Conservation (phyloP, 1,140 invertebrate species). For the Leguminivora glycinivorella region DNA sequence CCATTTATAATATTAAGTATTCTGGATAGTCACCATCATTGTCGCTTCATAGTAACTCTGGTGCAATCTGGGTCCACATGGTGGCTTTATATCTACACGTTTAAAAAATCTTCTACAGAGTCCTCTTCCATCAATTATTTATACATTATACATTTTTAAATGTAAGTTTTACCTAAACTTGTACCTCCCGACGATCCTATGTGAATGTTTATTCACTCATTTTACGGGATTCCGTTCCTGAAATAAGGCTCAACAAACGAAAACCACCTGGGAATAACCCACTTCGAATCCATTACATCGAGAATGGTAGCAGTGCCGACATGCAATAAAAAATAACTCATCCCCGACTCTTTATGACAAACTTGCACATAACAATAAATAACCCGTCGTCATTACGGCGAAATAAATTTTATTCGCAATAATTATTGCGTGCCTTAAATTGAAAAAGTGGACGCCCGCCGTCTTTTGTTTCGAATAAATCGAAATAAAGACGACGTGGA, state of each 20-base stretch:
- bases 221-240: neutral
- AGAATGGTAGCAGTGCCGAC: constrained; percentile 9
- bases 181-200: too few species aligned
- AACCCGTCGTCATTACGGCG: constrained; percentile 14
- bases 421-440: constrained; percentile 11
- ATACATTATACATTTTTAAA: too few species aligned
- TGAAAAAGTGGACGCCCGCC: neutral
- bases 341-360: constrained; percentile 16
- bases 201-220: too few species aligned
- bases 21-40: too few species aligned
- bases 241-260: neutral
- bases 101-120: too few species aligned
- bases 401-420: constrained; percentile 23
- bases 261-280: neutral
- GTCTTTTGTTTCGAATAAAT: constrained; percentile 11
- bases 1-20: too few species aligned
- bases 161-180: too few species aligned
- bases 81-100: too few species aligned
- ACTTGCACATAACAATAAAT: constrained; percentile 27
- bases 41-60: too few species aligned
- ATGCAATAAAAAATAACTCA: constrained; percentile 28
- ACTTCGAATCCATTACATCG: constrained; percentile 21
- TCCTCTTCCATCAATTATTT: too few species aligned
- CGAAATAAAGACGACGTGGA: neutral
- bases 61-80: too few species aligned